phyloP scores from a whole-genome alignment of 2,797 vertebrate genomes.

The Myripristis jacobus region DNA sequence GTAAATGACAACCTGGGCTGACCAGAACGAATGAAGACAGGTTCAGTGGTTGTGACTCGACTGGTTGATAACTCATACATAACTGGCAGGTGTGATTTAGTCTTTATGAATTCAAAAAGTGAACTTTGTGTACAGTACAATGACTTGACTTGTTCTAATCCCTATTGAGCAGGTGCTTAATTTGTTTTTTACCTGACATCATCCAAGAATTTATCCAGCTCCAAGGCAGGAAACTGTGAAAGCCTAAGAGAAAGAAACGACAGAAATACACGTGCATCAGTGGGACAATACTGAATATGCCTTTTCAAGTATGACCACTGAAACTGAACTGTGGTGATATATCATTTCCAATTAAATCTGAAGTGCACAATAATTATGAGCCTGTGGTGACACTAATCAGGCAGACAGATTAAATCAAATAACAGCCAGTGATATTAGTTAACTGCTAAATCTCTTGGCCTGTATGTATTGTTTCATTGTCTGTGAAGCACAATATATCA shows the following conservation, averaged over 20 bases:
- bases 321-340: background rate
- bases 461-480: no score
- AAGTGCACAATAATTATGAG: background rate
- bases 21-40: background rate
- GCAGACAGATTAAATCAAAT: no score
- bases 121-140: background rate
- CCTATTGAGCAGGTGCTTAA: background rate
- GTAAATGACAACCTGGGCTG: background rate
- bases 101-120: no score
- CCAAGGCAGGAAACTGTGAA: constrained; percentile 94
- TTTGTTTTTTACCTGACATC: constrained; percentile 90
- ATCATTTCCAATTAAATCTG: background rate
- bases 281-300: no score
- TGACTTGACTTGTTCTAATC: background rate
- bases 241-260: constrained; percentile 86
- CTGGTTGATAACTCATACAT: no score
- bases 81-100: no score
- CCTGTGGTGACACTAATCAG: background rate
- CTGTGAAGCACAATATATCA: no score
- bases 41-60: no score
- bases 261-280: no score
- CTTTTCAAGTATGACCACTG: background rate
- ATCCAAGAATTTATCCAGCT: constrained; percentile 97
- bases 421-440: no score
- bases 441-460: no score